Percentiles rank a stretch among this genome's conserved stretches.
These are phyloP conservation scores for Cercocebus atys DNA, from an alignment of 2,113 vertebrate genomes.

Conservation along the genomic window DNA sequence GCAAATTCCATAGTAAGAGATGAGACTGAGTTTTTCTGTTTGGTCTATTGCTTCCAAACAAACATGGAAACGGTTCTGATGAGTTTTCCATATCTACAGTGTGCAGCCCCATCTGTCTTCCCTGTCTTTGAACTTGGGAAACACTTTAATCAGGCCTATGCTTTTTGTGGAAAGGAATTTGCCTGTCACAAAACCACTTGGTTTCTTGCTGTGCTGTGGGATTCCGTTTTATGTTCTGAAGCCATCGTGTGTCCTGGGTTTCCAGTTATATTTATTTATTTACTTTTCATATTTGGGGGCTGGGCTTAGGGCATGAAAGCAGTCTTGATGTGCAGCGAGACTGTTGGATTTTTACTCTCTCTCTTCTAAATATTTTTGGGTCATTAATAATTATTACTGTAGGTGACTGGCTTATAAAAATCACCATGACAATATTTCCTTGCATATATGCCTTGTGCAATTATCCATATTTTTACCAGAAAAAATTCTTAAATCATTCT, in stretches of 20 bases:
- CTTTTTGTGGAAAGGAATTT: slow-evolving; percentile 28
- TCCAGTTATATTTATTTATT: not conserved
- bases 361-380: not conserved
- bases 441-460: not conserved
- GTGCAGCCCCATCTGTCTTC: not conserved
- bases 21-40: not conserved
- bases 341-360: not conserved
- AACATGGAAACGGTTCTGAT: not conserved
- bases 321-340: not conserved
- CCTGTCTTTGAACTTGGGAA: slow-evolving; percentile 25
- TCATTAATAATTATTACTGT: not conserved
- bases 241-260: not conserved
- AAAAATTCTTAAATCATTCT: not conserved
- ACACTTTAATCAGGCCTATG: slow-evolving; percentile 9
- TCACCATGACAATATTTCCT: not conserved
- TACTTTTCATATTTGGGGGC: not conserved
- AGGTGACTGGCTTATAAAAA: not conserved
- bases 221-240: slow-evolving; percentile 21
- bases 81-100: not conserved
- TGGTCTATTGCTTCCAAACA: not conserved
- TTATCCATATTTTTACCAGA: not conserved
- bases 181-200: not conserved
- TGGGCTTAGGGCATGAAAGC: not conserved
- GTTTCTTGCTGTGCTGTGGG: not conserved
- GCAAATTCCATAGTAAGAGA: not conserved